These are phyloP conservation scores for Takifugu flavidus DNA, from an alignment of 2,113 vertebrate genomes.

Conservation along the genomic window DNA sequence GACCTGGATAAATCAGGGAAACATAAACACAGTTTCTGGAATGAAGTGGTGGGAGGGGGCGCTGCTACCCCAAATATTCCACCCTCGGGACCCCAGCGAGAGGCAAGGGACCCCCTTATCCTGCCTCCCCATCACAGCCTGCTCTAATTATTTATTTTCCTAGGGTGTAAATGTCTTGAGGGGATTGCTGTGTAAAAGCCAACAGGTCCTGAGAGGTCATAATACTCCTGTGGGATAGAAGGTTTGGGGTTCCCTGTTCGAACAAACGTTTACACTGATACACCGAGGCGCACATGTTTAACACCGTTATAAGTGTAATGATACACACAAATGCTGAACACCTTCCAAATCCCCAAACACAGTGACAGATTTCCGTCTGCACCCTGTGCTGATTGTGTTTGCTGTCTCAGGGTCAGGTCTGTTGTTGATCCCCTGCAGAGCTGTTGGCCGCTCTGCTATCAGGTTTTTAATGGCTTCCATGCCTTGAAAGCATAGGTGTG, in stretches of 20 bases:
- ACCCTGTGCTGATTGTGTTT: conserved; percentile 64
- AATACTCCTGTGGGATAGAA: conserved; percentile 20
- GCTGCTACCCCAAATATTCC: conserved; percentile 58
- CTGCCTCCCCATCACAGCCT: conserved; percentile 45
- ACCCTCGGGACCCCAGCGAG: conserved; percentile 42
- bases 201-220: conserved; percentile 63
- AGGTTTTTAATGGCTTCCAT: conserved; percentile 68
- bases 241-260: conserved; percentile 31
- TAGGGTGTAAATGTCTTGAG: conserved; percentile 67
- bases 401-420: conserved; percentile 67
- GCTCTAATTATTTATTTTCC: conserved; percentile 69
- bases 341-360: conserved; percentile 27
- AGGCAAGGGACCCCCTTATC: conserved; percentile 42
- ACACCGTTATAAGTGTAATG: conserved; percentile 2
- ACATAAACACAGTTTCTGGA: conserved; percentile 63
- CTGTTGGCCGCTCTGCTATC: conserved; percentile 58
- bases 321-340: conserved; percentile 34
- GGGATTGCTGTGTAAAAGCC: conserved; percentile 61
- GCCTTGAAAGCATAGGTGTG: conserved; percentile 47
- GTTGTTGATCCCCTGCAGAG: conserved; percentile 66
- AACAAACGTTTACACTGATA: conserved; percentile 11
- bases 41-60: conserved; percentile 27
- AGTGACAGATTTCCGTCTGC: conserved; percentile 21
- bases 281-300: conserved; percentile 17
- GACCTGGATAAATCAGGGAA: conserved; percentile 70